Evolutionary conservation across 2,888 invertebrate species (phyloP).

Genomic region (Sarcophaga rosellei): DNA sequence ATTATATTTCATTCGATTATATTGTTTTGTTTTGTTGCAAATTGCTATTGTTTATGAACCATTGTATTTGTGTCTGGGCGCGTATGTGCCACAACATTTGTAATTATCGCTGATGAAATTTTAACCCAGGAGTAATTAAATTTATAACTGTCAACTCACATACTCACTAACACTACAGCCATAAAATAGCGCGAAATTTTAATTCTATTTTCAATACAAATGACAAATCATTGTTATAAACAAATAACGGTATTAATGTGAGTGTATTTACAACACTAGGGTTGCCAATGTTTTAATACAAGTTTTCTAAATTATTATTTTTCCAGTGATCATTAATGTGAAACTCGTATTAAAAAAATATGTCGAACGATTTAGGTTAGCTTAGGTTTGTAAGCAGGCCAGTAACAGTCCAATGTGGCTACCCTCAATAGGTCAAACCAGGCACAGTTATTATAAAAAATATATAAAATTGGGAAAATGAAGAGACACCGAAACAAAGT

Average conservation of each 20-base stretch:
- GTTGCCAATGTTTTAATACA: too few relatives aligned
- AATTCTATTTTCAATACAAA: constrained; percentile 20
- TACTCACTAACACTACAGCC: not conserved
- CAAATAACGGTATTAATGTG: not conserved
- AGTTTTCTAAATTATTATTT: too few relatives aligned
- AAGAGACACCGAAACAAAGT: too few relatives aligned
- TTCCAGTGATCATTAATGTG: too few relatives aligned
- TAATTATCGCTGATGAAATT: constrained; percentile 18
- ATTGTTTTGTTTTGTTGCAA: constrained; percentile 10
- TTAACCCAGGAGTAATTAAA: constrained; percentile 32
- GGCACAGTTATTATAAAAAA: too few relatives aligned
- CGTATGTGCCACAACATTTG: not conserved
- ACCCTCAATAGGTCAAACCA: too few relatives aligned
- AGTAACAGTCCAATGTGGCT: too few relatives aligned
- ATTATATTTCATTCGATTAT: not conserved
- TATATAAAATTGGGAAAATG: too few relatives aligned
- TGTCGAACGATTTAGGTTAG: too few relatives aligned
- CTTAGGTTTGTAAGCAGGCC: too few relatives aligned
- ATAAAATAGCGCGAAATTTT: too few relatives aligned
- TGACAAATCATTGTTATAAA: constrained; percentile 1
- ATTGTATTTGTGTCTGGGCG: not conserved
- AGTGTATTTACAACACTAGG: not conserved
- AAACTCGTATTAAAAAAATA: too few relatives aligned
- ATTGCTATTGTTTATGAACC: constrained; percentile 34
- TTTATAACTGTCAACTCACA: constrained; percentile 14